Conservation (phyloP, 2,113 vertebrate genomes). For the Mola mola region DNA sequence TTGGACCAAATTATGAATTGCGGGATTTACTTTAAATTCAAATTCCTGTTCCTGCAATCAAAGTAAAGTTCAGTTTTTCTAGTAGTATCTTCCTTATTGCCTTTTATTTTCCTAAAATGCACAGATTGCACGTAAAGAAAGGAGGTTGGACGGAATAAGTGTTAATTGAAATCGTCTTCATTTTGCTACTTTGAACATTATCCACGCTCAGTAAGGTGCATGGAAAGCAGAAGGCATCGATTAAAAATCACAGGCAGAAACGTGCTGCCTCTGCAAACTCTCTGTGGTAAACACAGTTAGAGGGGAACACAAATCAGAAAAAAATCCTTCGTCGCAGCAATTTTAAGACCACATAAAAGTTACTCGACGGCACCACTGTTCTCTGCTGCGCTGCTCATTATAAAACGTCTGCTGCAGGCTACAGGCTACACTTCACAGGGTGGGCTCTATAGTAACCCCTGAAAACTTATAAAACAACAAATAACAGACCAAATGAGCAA, state of each 20-base stretch:
- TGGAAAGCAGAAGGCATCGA: conserved; percentile 47
- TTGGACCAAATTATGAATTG: too few relatives aligned
- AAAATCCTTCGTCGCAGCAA: conserved; percentile 43
- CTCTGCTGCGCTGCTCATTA: conserved; percentile 32
- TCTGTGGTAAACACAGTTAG: conserved; percentile 59
- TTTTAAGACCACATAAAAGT: conserved; percentile 67
- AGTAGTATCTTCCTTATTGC: too few relatives aligned
- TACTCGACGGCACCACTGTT: conserved; percentile 32
- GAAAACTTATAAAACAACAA: background rate
- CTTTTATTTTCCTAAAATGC: too few relatives aligned
- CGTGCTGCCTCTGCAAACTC: conserved; percentile 71
- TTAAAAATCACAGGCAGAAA: conserved; percentile 49
- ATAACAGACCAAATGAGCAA: background rate
- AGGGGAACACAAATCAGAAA: conserved; percentile 50
- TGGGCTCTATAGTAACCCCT: conserved; percentile 1
- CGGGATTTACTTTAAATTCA: too few relatives aligned
- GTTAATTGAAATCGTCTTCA: too few relatives aligned
- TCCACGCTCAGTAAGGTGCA: conserved; percentile 53
- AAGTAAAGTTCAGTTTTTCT: too few relatives aligned
- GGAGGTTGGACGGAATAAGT: too few relatives aligned
- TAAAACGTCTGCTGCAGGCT: conserved; percentile 13
- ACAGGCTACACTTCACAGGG: conserved; percentile 2
- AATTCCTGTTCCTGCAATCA: too few relatives aligned
- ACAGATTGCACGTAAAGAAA: too few relatives aligned
- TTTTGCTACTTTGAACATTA: too few relatives aligned